Percentiles rank a stretch among this genome's conserved stretches.
phyloP scores from a whole-genome alignment of 2,888 invertebrate genomes.

The Eretmocerus hayati region DNA sequence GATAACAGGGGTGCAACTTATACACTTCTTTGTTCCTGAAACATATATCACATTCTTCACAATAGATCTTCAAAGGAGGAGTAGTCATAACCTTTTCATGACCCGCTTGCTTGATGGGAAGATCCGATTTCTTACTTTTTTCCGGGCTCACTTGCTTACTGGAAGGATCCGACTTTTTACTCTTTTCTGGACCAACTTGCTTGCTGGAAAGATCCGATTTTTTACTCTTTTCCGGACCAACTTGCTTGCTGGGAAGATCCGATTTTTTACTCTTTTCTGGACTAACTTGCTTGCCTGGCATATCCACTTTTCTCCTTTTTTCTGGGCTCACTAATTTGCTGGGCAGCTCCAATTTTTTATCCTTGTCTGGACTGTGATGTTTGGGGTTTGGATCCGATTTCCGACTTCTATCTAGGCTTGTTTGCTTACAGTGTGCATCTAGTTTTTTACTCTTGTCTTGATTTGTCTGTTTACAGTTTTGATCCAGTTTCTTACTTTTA shows the following conservation, averaged over 20 bases:
- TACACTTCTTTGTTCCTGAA: conserved; percentile 17
- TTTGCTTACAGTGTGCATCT: too few species aligned
- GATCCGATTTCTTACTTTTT: neutral
- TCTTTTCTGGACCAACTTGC: neutral
- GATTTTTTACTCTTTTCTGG: neutral
- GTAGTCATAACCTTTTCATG: neutral
- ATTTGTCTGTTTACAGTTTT: too few species aligned
- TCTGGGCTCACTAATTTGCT: too few species aligned
- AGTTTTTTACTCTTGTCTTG: too few species aligned
- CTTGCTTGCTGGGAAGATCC: neutral
- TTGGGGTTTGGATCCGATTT: too few species aligned
- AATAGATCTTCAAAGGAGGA: conserved; percentile 10
- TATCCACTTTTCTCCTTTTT: too few species aligned
- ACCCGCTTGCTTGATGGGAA: neutral
- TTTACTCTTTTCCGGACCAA: neutral
- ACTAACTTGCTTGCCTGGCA: neutral
- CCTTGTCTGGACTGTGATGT: too few species aligned
- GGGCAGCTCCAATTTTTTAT: too few species aligned
- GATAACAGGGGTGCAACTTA: conserved; percentile 18
- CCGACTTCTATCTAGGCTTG: too few species aligned
- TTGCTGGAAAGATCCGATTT: neutral
- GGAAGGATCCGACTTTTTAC: neutral
- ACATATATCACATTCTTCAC: conserved; percentile 17
- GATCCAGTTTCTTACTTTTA: too few species aligned
- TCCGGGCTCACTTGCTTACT: neutral